A percentile compares a stretch with the other conserved stretches of the same genome.
Evolutionary conservation across 2,888 invertebrate species (phyloP).

Genomic region (Melieria crassipennis): DNA sequence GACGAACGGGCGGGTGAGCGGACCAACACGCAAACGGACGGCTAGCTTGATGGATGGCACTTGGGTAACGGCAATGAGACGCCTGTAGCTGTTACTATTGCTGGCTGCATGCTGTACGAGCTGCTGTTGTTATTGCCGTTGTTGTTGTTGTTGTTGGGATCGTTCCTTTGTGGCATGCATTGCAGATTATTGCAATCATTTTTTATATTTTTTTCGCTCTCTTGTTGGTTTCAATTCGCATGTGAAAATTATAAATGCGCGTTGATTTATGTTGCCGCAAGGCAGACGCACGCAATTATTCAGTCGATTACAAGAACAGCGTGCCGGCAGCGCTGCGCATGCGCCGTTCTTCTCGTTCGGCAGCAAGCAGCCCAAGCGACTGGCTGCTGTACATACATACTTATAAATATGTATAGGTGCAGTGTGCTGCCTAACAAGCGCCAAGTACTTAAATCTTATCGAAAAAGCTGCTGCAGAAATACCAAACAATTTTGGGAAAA

Average conservation of each 20-base stretch:
- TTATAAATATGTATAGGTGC: too few species aligned
- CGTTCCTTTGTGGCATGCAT: slow-evolving; percentile 18
- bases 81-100: too few species aligned
- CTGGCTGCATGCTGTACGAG: slow-evolving; percentile 36
- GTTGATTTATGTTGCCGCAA: slow-evolving; percentile 37
- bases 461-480: too few species aligned
- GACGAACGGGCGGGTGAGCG: too few species aligned
- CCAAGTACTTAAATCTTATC: too few species aligned
- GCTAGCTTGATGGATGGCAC: too few species aligned
- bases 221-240: slow-evolving; percentile 28
- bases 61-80: too few species aligned
- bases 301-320: slow-evolving; percentile 23
- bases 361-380: too few species aligned
- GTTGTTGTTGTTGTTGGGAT: slow-evolving; percentile 29
- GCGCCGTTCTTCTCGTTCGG: too few species aligned
- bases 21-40: slow-evolving; percentile 5
- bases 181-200: slow-evolving; percentile 8
- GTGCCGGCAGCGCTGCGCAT: neutral
- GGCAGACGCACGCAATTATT: slow-evolving; percentile 16
- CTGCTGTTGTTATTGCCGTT: slow-evolving; percentile 12
- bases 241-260: slow-evolving; percentile 33
- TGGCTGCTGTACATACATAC: too few species aligned
- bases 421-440: too few species aligned
- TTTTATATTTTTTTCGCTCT: neutral
- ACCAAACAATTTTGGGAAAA: too few species aligned